Percentiles rank a stretch among this genome's conserved stretches.
Conservation (phyloP, 2,113 vertebrate genomes). For the Trematocara nigrifrons region DNA sequence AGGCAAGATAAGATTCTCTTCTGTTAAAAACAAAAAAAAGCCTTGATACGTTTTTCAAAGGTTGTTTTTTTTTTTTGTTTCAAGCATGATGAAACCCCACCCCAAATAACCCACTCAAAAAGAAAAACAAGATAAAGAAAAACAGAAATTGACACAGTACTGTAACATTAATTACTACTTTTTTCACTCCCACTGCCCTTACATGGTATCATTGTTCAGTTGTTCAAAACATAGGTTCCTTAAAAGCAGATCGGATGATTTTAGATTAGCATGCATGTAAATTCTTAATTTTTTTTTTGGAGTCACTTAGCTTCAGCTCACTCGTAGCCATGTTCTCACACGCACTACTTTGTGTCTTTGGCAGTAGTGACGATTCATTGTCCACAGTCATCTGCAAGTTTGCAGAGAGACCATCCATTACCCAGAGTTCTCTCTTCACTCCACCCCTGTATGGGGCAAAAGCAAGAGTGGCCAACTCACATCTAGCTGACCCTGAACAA, state of each 20-base stretch:
- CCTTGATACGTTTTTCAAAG: constrained; percentile 43
- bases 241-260: constrained; percentile 70
- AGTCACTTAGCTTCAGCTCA: constrained; percentile 47
- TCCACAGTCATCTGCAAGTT: constrained; percentile 52
- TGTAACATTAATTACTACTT: constrained; percentile 65
- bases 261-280: constrained; percentile 73
- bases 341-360: constrained; percentile 49
- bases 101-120: constrained; percentile 12
- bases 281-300: constrained; percentile 58
- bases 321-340: constrained; percentile 39
- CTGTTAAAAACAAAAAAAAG: constrained; percentile 31
- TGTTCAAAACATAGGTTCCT: constrained; percentile 66
- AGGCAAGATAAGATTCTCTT: constrained; percentile 31
- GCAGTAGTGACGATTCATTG: constrained; percentile 47
- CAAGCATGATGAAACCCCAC: constrained; percentile 41
- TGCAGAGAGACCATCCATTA: constrained; percentile 25
- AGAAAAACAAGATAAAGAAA: background rate
- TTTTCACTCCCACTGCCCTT: constrained; percentile 49
- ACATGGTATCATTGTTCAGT: constrained; percentile 61
- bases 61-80: constrained; percentile 24
- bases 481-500: constrained; percentile 32
- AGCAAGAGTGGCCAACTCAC: background rate
- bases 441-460: background rate
- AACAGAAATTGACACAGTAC: constrained; percentile 60
- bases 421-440: constrained; percentile 41